Percentiles rank a stretch among this genome's conserved stretches.
Evolutionary conservation across 1,140 invertebrate genomes (phyloP).

Genomic region (Aradophagus sp.): DNA sequence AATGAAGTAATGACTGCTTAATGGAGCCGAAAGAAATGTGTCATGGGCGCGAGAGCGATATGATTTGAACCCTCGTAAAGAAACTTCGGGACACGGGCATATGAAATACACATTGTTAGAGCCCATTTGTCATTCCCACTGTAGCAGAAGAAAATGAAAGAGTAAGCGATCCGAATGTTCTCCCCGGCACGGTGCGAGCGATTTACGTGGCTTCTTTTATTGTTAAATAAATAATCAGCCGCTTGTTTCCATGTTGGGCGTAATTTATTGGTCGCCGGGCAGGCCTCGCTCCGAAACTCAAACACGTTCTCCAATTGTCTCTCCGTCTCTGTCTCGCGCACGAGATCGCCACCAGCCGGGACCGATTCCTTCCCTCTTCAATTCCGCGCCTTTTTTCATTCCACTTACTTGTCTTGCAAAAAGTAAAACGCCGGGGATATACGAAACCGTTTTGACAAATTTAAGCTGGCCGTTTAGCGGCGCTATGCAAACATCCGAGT

Average conservation of each 20-base stretch:
- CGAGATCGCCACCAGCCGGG: slow-evolving; percentile 20
- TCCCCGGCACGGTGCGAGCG: slow-evolving; percentile 26
- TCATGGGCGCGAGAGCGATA: slow-evolving; percentile 12
- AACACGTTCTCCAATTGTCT: slow-evolving; percentile 54
- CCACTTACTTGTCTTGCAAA: slow-evolving; percentile 17
- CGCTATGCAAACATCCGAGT: slow-evolving; percentile 25
- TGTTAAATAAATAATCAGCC: slow-evolving; percentile 62
- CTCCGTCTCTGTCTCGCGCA: slow-evolving; percentile 38
- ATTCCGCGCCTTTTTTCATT: slow-evolving; percentile 37
- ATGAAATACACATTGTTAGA: slow-evolving; percentile 53
- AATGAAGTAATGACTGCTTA: slow-evolving; percentile 28
- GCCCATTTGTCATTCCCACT: slow-evolving; percentile 53
- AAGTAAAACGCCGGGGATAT: slow-evolving; percentile 17
- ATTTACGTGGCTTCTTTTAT: slow-evolving; percentile 59
- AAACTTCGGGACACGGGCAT: slow-evolving; percentile 14
- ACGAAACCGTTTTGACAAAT: slow-evolving; percentile 39
- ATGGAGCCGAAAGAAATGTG: slow-evolving; percentile 19
- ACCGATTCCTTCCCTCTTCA: slow-evolving; percentile 26
- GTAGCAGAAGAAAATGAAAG: slow-evolving; percentile 43
- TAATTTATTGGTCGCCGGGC: slow-evolving; percentile 55
- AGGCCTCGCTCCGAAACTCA: slow-evolving; percentile 12
- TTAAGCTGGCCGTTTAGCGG: slow-evolving; percentile 16
- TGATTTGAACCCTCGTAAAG: slow-evolving; percentile 44
- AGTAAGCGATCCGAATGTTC: slow-evolving; percentile 41
- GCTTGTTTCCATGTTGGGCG: slow-evolving; percentile 58